A percentile compares a stretch with the other conserved stretches of the same genome.
Evolutionary conservation across 2,888 invertebrate genomes (phyloP).

Genomic region (Empis stercorea): DNA sequence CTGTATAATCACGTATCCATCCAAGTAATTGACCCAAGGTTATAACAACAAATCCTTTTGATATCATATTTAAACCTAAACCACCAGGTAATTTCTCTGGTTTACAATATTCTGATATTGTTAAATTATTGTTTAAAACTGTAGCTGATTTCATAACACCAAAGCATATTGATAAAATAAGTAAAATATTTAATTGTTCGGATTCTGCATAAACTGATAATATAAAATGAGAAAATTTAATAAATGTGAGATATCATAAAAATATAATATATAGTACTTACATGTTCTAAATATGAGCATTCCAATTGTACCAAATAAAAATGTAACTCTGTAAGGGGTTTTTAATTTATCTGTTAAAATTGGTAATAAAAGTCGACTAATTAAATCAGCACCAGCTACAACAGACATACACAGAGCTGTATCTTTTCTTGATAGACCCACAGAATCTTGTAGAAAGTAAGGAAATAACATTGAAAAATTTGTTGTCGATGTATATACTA

Average conservation of each 20-base stretch:
- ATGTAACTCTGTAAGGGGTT: slow-evolving; percentile 47
- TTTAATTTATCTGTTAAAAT: slow-evolving; percentile 47
- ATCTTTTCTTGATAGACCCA: slow-evolving; percentile 36
- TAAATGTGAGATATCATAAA: background rate
- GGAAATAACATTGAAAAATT: slow-evolving; percentile 60
- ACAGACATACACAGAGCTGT: slow-evolving; percentile 59
- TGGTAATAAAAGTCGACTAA: slow-evolving; percentile 51
- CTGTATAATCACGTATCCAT: slow-evolving; percentile 51
- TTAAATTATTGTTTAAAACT: slow-evolving; percentile 58
- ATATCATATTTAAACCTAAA: slow-evolving; percentile 58
- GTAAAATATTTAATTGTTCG: slow-evolving; percentile 39
- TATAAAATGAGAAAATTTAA: background rate
- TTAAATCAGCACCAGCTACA: slow-evolving; percentile 52
- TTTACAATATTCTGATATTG: slow-evolving; percentile 50
- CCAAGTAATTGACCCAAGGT: slow-evolving; percentile 49
- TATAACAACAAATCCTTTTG: slow-evolving; percentile 54
- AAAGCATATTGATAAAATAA: slow-evolving; percentile 45
- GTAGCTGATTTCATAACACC: slow-evolving; percentile 62
- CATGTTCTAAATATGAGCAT: slow-evolving; percentile 38
- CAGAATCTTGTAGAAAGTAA: slow-evolving; percentile 44
- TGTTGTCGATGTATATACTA: slow-evolving; percentile 53
- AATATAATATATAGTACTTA: slow-evolving; percentile 4
- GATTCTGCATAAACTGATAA: slow-evolving; percentile 46
- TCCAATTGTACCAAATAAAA: slow-evolving; percentile 47
- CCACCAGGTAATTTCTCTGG: slow-evolving; percentile 51